Evolutionary conservation across 92 coral and sea anemone species (phyloP).

Genomic region (Porites evermanni): DNA sequence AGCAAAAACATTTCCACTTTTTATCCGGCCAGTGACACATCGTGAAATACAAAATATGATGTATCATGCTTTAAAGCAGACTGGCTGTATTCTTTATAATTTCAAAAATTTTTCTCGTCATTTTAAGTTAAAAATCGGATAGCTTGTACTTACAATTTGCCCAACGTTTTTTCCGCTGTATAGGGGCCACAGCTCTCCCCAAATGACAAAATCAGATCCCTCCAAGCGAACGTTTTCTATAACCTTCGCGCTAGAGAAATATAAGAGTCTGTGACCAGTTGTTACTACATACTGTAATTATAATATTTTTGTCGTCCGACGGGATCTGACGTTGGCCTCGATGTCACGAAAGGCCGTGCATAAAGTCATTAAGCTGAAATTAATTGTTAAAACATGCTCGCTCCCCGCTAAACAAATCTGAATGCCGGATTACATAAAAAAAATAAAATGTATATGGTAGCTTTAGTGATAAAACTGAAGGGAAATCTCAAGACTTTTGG

Average conservation of each 20-base stretch:
- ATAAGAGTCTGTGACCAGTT: neutral
- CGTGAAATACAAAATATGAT: neutral
- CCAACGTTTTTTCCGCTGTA: neutral
- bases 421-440: no score
- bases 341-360: constrained; percentile 10
- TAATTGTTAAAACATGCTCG: no score
- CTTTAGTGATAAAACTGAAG: no score
- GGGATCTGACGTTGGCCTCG: neutral
- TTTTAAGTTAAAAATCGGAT: no score
- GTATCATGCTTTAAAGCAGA: no score
- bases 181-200: neutral
- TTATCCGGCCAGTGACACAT: neutral
- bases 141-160: constrained; percentile 8
- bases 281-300: neutral
- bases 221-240: neutral
- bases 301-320: neutral
- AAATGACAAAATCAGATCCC: neutral
- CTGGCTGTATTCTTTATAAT: no score
- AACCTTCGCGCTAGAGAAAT: neutral
- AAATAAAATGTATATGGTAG: no score
- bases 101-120: no score
- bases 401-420: no score
- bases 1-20: constrained; percentile 2
- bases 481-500: no score
- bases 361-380: neutral